phyloP scores from a whole-genome alignment of 2,888 invertebrate genomes.

The Crepidodera aurea region DNA sequence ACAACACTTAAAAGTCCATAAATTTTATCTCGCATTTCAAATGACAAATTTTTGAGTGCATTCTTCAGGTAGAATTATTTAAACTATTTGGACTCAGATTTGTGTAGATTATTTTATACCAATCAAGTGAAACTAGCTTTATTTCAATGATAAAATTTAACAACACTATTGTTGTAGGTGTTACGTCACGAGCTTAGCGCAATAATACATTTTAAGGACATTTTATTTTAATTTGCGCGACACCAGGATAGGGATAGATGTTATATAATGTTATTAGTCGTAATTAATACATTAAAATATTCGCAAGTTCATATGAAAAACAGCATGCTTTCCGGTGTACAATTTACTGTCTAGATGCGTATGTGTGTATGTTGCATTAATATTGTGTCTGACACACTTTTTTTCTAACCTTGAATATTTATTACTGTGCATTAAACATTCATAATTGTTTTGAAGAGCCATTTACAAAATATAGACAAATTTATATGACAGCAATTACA shows the following conservation, averaged over 20 bases:
- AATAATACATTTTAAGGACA: conserved; percentile 32
- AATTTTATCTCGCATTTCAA: conserved; percentile 1
- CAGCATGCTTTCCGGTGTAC: not conserved
- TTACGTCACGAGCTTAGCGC: conserved; percentile 31
- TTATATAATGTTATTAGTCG: conserved; percentile 5
- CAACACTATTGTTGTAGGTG: conserved; percentile 31
- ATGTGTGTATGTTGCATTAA: conserved; percentile 9
- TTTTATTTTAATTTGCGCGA: conserved; percentile 21
- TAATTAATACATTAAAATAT: conserved; percentile 11
- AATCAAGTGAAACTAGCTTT: conserved; percentile 30
- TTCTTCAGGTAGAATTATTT: not conserved
- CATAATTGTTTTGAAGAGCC: conserved; percentile 12
- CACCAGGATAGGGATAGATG: not conserved
- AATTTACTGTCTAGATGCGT: not conserved
- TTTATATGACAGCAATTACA: not conserved
- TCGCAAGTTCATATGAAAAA: not conserved
- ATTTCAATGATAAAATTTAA: conserved; percentile 29
- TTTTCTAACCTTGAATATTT: conserved; percentile 25
- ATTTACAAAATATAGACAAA: conserved; percentile 8
- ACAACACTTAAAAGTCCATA: conserved; percentile 5
- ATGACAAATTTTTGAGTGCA: too few relatives aligned
- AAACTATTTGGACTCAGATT: not conserved
- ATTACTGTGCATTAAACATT: conserved; percentile 19
- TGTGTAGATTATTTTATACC: conserved; percentile 11
- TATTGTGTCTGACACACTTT: conserved; percentile 26